Percentiles rank a stretch among this genome's conserved stretches.
Conservation (phyloP, 2,797 vertebrate genomes). For the Benthosema pterotum region DNA sequence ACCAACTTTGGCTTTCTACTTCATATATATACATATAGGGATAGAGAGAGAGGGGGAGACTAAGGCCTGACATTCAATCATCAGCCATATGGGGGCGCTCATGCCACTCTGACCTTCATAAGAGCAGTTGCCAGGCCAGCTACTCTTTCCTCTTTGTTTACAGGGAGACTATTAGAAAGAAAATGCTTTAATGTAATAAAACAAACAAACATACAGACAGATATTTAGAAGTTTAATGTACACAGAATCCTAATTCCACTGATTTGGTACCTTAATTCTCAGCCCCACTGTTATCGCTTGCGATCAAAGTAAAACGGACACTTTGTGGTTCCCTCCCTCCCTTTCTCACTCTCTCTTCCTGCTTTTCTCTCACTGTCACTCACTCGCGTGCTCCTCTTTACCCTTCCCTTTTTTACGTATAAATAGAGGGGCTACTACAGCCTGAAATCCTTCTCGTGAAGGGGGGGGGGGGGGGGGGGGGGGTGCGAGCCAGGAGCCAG, state of each 20-base stretch:
- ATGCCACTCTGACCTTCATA: constrained; percentile 46
- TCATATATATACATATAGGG: no score
- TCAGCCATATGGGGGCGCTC: constrained; percentile 69
- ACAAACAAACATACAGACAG: constrained; percentile 35
- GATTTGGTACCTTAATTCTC: constrained; percentile 43
- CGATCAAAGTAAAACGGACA: constrained; percentile 32
- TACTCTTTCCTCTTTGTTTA: constrained; percentile 47
- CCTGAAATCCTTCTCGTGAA: constrained; percentile 17
- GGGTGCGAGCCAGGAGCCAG: background rate
- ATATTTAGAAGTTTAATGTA: constrained; percentile 53
- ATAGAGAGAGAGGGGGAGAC: no score
- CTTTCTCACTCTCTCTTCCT: background rate
- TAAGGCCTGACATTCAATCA: constrained; percentile 1
- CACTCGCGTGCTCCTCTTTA: background rate
- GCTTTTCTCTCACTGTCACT: background rate
- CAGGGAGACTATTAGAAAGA: constrained; percentile 49
- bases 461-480: background rate
- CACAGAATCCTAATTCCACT: constrained; percentile 30
- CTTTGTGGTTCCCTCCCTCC: background rate
- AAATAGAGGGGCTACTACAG: background rate
- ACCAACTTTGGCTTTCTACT: no score
- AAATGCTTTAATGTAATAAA: constrained; percentile 51
- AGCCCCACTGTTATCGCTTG: constrained; percentile 24
- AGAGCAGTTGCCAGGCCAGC: constrained; percentile 19
- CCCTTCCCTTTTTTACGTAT: background rate